A percentile compares a stretch with the other conserved stretches of the same genome.
Conservation (phyloP, 2,113 vertebrate species). For the Campylorhamphus procurvoides region DNA sequence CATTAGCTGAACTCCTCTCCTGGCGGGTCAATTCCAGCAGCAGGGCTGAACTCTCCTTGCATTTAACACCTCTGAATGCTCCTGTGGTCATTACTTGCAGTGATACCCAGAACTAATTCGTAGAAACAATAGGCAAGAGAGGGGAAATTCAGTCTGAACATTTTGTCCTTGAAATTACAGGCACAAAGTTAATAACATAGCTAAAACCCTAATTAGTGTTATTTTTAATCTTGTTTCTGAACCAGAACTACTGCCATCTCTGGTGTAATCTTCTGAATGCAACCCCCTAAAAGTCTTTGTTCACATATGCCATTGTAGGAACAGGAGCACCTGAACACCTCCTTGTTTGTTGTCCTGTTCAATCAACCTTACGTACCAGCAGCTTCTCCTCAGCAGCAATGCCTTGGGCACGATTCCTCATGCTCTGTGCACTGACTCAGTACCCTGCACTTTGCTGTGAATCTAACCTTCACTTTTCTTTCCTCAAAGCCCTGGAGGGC, state of each 20-base stretch:
- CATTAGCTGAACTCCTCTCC: background rate
- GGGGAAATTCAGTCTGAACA: background rate
- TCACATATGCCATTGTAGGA: background rate
- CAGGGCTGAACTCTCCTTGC: background rate
- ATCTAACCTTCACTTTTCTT: slow-evolving; percentile 38
- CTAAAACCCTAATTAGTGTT: background rate
- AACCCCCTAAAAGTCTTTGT: background rate
- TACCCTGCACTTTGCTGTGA: slow-evolving; percentile 1
- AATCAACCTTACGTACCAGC: background rate
- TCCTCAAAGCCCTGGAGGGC: background rate
- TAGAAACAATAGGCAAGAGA: background rate
- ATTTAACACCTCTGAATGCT: slow-evolving; percentile 3
- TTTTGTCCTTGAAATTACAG: background rate
- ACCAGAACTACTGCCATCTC: background rate
- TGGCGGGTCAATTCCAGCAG: background rate
- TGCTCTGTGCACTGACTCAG: slow-evolving; percentile 15
- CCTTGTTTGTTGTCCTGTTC: background rate
- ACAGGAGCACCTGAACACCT: background rate
- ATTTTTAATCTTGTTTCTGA: background rate
- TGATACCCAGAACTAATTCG: background rate
- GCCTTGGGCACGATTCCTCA: background rate
- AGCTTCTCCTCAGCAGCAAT: slow-evolving; percentile 3
- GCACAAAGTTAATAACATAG: background rate
- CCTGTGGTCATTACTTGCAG: background rate
- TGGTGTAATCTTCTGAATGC: background rate